Evolutionary conservation across 2,888 invertebrate genomes (phyloP), one percentile per base, ranked within the genome.

Genomic region (Seira ritae): DNA sequence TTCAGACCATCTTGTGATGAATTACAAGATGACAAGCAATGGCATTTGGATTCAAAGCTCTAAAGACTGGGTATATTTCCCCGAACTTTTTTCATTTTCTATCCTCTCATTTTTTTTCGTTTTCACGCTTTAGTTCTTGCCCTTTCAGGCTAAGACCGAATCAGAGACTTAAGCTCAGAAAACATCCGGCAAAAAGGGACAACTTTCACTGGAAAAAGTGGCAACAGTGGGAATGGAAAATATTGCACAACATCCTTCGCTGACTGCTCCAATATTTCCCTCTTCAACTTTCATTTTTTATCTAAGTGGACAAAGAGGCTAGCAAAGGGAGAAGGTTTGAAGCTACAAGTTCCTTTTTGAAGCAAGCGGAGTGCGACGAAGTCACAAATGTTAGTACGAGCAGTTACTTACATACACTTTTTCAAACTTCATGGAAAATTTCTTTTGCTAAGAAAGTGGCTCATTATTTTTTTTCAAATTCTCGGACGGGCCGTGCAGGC

Each of bases 221-320:
- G 81, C 55, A 81, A 75, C 81, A 81, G 75, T 70, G 81, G 71
- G 75, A 81, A 17, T 70, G 42, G 12, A 10, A 24, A 81, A 81
- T 75, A 81, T 81, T 81, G 71, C 66, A 75, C 68, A 81, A 75
- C 81, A 81, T 81, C 70, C 81, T 81, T 81, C 75, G 75, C 75
- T 81, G 81, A 81, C 81, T 81, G 66, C 74, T 46, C 81, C 19
- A 81, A 81, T 81, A 79, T 85, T 74, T 85, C 81, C 79, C 71
- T 67, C 85, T 76, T 80, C 76, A 71, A 73, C 65, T 82, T 71
- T 77, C 42, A 42, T 42, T 12, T n/a, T n/a, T n/a, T n/a, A n/a
- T n/a, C n/a, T n/a, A n/a, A n/a, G n/a, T n/a, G n/a, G n/a, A n/a
- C n/a, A n/a, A n/a, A n/a, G n/a, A n/a, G n/a, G n/a, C n/a, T n/a